These are phyloP conservation scores for Clistopyga incitator DNA, from an alignment of 2,888 invertebrate genomes.

Conservation along the genomic window DNA sequence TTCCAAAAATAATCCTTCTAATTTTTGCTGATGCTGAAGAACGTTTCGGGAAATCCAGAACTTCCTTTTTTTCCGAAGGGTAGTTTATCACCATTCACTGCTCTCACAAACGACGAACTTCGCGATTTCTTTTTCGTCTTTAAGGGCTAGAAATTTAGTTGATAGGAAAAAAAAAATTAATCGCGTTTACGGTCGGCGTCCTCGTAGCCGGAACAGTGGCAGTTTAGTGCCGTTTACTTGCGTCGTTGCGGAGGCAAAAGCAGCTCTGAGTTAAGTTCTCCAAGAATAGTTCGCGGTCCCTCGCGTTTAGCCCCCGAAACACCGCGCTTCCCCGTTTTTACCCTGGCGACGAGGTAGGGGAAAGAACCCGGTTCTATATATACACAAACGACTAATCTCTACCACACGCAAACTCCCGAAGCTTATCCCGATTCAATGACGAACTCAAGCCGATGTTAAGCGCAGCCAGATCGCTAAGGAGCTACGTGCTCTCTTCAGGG, in stretches of 20 bases:
- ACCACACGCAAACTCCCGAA: conserved; percentile 62
- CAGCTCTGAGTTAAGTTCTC: conserved; percentile 81
- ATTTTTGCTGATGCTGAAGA: neutral
- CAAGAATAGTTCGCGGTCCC: conserved; percentile 82
- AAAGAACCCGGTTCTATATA: conserved; percentile 71
- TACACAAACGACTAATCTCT: conserved; percentile 70
- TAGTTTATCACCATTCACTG: conserved; percentile 22
- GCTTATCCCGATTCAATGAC: conserved; percentile 60
- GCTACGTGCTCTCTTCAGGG: neutral
- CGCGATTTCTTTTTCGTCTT: conserved; percentile 10
- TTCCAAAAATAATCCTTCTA: neutral
- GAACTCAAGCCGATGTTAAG: conserved; percentile 24
- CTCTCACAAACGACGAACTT: conserved; percentile 5
- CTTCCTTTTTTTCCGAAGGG: neutral
- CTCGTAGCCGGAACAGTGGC: conserved; percentile 56
- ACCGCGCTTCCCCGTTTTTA: conserved; percentile 66
- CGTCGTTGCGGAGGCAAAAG: conserved; percentile 77
- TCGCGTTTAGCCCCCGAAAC: conserved; percentile 67
- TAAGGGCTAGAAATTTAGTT: neutral
- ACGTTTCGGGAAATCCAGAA: neutral
- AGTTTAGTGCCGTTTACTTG: conserved; percentile 64
- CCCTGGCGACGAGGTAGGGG: conserved; percentile 71
- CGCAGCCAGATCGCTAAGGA: neutral
- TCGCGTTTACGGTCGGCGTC: conserved; percentile 59
- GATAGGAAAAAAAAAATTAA: conserved; percentile 3